These are phyloP conservation scores for Sparidentex hasta DNA, from an alignment of 2,797 vertebrate species.

Conservation along the genomic window DNA sequence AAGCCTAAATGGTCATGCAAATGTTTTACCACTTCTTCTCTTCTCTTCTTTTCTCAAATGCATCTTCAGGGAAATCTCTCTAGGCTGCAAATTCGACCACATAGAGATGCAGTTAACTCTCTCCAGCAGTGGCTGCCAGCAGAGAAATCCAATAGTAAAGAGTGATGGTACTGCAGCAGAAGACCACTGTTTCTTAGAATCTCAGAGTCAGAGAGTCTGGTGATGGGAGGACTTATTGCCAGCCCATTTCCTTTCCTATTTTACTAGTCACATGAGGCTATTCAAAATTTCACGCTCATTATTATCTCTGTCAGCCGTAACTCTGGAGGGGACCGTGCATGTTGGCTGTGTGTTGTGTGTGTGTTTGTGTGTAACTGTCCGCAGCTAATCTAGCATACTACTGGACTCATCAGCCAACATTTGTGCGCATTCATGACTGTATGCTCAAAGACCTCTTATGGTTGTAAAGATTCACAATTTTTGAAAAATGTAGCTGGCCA, in stretches of 20 bases:
- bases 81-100: conserved; percentile 5
- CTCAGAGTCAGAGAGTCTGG: conserved; percentile 4
- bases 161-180: conserved; percentile 36
- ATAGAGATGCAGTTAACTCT: conserved; percentile 7
- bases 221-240: conserved; percentile 4
- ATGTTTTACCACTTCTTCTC: neutral
- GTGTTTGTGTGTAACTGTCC: no score
- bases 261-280: neutral
- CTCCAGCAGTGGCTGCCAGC: neutral
- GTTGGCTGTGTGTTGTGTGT: no score
- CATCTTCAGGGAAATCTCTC: neutral
- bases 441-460: no score
- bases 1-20: neutral
- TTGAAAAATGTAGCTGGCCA: no score
- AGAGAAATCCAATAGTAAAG: conserved; percentile 47
- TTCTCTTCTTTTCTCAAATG: neutral
- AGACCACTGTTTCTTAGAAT: neutral
- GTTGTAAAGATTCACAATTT: no score
- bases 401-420: neutral
- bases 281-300: neutral
- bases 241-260: conserved; percentile 9
- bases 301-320: no score
- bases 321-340: no score
- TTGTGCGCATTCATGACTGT: no score
- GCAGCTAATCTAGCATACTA: no score